A percentile compares a stretch with the other conserved stretches of the same genome.
Evolutionary conservation across 2,888 invertebrate genomes (phyloP).

Genomic region (Thereva unica): DNA sequence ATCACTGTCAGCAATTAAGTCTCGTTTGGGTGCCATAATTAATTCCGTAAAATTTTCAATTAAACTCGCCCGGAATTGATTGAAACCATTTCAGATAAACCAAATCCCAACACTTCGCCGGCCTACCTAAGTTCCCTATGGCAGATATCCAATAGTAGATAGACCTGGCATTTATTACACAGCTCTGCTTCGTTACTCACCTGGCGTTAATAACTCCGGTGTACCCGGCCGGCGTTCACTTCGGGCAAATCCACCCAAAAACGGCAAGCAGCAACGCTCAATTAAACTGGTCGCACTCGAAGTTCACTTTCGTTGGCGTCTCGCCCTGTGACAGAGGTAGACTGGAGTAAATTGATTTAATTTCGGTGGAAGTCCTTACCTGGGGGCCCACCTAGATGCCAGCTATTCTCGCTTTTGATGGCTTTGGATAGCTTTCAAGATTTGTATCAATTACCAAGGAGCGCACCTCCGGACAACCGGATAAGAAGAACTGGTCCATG

Average conservation of each 20-base stretch:
- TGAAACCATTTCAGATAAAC: no score
- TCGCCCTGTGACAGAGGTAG: neutral
- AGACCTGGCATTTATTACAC: no score
- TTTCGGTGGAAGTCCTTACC: conserved; percentile 13
- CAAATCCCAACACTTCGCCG: no score
- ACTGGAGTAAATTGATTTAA: neutral
- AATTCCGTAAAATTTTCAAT: no score
- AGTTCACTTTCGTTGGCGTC: conserved; percentile 4
- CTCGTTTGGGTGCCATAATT: no score
- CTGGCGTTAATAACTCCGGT: no score
- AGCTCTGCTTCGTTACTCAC: no score
- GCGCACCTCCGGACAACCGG: neutral
- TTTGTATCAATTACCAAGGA: conserved; percentile 11
- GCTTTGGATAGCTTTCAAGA: conserved; percentile 17
- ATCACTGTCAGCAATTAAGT: no score
- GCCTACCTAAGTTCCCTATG: no score
- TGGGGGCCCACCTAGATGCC: neutral
- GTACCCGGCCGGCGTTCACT: no score
- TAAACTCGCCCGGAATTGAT: no score
- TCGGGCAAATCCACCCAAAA: conserved; percentile 2
- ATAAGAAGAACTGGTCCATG: neutral
- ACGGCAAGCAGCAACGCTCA: neutral
- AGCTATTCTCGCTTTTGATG: neutral
- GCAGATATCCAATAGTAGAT: no score
- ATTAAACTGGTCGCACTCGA: conserved; percentile 2